Conservation (phyloP, 1,140 invertebrate species). For the Temnothorax curvispinosus region DNA sequence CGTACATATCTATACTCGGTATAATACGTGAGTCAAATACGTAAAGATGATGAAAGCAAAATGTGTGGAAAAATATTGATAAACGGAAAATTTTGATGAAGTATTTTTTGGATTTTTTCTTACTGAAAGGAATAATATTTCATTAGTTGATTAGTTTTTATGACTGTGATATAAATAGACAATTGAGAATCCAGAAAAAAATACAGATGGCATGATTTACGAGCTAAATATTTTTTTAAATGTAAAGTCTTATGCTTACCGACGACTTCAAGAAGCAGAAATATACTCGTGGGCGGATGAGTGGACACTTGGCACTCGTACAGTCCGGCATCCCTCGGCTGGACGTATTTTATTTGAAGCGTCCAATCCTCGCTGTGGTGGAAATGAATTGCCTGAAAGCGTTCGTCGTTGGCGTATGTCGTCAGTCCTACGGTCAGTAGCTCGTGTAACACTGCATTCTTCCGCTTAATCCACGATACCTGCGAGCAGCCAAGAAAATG, state of each 20-base stretch:
- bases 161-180: no score
- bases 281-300: conserved; percentile 94
- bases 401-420: conserved; percentile 94
- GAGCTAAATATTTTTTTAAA: neutral
- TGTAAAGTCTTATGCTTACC: conserved; percentile 88
- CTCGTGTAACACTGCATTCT: conserved; percentile 88
- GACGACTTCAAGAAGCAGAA: conserved; percentile 92
- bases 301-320: conserved; percentile 96
- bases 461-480: conserved; percentile 94
- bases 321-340: conserved; percentile 91
- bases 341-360: conserved; percentile 93
- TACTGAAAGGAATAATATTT: neutral
- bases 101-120: neutral
- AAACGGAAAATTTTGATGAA: neutral
- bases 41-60: neutral
- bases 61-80: neutral
- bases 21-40: conserved; percentile 2
- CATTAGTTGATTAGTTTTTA: neutral
- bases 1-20: neutral
- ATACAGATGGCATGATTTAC: neutral
- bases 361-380: conserved; percentile 96
- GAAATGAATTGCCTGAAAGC: conserved; percentile 94
- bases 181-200: neutral
- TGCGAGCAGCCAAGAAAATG: conserved; percentile 79
- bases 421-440: conserved; percentile 93